Conservation (phyloP, 2,113 vertebrate species). For the Anser cygnoides region DNA sequence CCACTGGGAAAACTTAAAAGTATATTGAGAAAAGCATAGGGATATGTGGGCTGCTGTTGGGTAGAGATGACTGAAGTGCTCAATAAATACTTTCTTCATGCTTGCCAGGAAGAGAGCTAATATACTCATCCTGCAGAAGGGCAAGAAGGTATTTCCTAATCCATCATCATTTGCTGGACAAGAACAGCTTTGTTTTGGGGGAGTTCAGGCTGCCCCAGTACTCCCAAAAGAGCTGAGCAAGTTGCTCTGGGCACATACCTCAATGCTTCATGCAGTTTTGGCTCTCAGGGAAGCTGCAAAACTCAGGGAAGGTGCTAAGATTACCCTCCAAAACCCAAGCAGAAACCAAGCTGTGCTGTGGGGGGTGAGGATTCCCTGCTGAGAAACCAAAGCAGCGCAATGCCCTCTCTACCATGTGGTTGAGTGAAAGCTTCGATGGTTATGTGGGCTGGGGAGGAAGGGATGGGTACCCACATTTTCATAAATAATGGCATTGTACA, state of each 20-base stretch:
- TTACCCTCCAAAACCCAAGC: neutral
- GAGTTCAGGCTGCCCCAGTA: neutral
- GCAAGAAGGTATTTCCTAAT: conserved; percentile 1
- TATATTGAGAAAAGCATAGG: neutral
- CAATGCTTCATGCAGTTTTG: neutral
- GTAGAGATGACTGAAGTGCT: neutral
- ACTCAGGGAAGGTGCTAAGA: neutral
- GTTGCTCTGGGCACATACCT: neutral
- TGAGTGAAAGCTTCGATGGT: neutral
- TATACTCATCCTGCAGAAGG: neutral
- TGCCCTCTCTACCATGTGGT: accelerated
- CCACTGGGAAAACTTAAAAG: neutral
- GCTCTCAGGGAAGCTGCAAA: neutral
- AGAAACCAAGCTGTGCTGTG: neutral
- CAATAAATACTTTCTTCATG: neutral
- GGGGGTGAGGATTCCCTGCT: neutral
- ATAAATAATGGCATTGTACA: accelerated
- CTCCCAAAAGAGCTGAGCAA: neutral
- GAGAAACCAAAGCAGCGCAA: neutral
- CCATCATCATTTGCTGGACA: neutral
- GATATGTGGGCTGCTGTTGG: accelerated
- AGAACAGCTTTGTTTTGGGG: neutral
- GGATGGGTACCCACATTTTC: neutral
- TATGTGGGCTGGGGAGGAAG: neutral
- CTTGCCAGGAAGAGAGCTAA: neutral